Evolutionary conservation across 2,797 vertebrate species (phyloP).

Genomic region (Muscicapa comitata): DNA sequence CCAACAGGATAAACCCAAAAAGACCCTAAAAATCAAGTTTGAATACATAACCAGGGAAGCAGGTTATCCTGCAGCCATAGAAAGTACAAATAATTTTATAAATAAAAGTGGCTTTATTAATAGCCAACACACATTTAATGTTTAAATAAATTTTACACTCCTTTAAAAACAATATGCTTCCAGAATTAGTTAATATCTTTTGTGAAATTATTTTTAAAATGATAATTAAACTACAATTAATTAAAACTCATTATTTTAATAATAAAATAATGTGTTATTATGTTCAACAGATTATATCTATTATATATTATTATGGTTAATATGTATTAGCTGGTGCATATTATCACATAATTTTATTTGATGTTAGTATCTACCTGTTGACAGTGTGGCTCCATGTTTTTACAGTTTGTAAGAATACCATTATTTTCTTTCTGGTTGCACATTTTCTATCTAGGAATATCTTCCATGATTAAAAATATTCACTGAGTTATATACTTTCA

Average conservation of each 20-base stretch:
- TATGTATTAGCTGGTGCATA: not conserved
- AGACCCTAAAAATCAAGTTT: not conserved
- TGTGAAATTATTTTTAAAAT: not conserved
- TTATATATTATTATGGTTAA: too few species aligned
- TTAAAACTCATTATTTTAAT: not conserved
- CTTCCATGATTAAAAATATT: not conserved
- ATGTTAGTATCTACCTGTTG: not conserved
- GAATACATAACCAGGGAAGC: conserved; percentile 34
- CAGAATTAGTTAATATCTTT: not conserved
- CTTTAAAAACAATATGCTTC: not conserved
- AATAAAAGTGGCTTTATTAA: not conserved
- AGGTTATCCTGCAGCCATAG: not conserved
- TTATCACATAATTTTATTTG: not conserved
- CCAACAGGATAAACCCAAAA: conserved; percentile 16
- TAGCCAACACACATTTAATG: not conserved
- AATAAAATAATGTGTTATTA: not conserved
- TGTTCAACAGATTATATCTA: not conserved
- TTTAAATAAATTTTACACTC: not conserved
- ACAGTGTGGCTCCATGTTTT: not conserved
- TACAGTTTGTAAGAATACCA: not conserved
- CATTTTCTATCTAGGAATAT: not conserved
- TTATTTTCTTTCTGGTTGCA: not conserved
- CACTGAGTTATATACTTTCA: not conserved
- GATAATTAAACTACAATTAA: not conserved
- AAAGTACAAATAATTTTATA: not conserved